Evolutionary conservation across 2,888 invertebrate species (phyloP).

Genomic region (Frankliniella fusca): DNA sequence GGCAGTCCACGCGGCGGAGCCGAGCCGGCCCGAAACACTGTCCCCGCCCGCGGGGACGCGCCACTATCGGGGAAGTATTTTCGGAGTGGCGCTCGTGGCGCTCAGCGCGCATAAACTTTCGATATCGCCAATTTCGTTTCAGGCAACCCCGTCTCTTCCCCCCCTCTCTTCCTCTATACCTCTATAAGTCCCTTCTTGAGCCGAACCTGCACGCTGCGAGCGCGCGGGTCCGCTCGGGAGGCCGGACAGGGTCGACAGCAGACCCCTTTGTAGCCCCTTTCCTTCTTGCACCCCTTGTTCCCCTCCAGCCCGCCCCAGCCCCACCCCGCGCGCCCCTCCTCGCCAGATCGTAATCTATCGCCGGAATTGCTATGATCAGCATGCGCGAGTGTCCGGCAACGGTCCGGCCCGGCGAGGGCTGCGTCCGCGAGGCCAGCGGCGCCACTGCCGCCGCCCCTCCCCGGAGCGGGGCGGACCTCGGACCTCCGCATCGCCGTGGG

Average conservation of each 20-base stretch:
- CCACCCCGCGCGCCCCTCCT: not conserved
- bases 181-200: too few relatives aligned
- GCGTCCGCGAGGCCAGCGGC: not conserved
- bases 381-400: conserved; percentile 1
- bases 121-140: too few relatives aligned
- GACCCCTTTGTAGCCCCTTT: not conserved
- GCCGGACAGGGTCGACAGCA: not conserved
- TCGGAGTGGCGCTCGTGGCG: too few relatives aligned
- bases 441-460: not conserved
- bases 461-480: not conserved
- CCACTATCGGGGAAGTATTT: too few relatives aligned
- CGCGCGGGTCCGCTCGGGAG: not conserved
- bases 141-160: too few relatives aligned
- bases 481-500: not conserved
- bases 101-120: too few relatives aligned
- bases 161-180: too few relatives aligned
- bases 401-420: not conserved
- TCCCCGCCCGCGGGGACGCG: too few relatives aligned
- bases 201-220: not conserved
- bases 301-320: not conserved
- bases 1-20: too few relatives aligned
- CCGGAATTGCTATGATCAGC: conserved; percentile 24
- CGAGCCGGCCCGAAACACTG: too few relatives aligned
- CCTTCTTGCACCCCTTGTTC: not conserved
- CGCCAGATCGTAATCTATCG: conserved; percentile 20